Conservation (phyloP, 2,113 vertebrate genomes). For the Pseudorhombus dupliciocellatus region DNA sequence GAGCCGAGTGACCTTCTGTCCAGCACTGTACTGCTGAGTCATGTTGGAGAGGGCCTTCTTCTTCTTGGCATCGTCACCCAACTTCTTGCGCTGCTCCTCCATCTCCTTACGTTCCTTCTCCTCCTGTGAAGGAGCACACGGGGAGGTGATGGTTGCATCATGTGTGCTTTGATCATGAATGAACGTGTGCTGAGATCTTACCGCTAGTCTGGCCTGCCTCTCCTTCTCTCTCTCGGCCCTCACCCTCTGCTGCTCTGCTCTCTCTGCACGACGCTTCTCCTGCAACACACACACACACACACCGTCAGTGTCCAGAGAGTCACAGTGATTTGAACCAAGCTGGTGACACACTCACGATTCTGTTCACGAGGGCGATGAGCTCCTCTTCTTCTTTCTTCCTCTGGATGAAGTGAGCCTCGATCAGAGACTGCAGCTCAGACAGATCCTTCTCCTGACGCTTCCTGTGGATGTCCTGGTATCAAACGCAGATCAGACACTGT, state of each 20-base stretch:
- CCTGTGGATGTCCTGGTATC: slow-evolving; percentile 88
- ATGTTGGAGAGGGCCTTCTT: slow-evolving; percentile 84
- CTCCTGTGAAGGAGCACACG: slow-evolving; percentile 68
- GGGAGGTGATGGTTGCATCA: neutral
- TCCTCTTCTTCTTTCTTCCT: slow-evolving; percentile 93
- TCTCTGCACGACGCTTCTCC: slow-evolving; percentile 84
- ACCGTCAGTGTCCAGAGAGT: neutral
- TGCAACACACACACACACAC: slow-evolving; percentile 21
- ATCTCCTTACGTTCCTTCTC: slow-evolving; percentile 83
- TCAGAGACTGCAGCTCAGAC: slow-evolving; percentile 90
- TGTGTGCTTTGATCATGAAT: neutral
- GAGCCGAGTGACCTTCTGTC: slow-evolving; percentile 73
- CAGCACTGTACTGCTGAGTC: slow-evolving; percentile 78
- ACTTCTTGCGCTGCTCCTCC: slow-evolving; percentile 83
- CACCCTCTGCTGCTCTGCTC: slow-evolving; percentile 82
- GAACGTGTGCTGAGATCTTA: slow-evolving; percentile 26
- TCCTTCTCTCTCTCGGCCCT: slow-evolving; percentile 83
- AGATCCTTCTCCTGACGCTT: slow-evolving; percentile 93
- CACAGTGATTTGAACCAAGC: neutral
- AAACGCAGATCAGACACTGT: neutral
- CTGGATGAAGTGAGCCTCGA: slow-evolving; percentile 91
- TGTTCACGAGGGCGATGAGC: slow-evolving; percentile 87
- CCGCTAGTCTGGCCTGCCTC: slow-evolving; percentile 80
- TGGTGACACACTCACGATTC: slow-evolving; percentile 82
- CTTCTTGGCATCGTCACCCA: slow-evolving; percentile 83